Conservation (phyloP, 1,140 invertebrate genomes). For the Pachyrhynchus sulphureomaculatus region DNA sequence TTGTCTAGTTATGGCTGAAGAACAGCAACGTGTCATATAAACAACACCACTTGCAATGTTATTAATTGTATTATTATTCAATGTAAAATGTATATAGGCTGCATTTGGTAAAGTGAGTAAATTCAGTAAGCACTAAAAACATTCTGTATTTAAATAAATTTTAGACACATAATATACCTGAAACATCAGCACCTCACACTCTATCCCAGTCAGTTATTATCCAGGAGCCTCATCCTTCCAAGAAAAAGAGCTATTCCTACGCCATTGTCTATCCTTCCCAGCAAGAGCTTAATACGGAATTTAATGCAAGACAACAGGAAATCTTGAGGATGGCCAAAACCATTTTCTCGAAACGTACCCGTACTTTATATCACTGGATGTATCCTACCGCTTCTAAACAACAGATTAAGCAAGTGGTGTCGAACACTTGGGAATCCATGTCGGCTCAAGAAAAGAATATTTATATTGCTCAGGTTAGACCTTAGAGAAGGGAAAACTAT, state of each 20-base stretch:
- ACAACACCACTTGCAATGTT: no score
- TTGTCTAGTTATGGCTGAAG: no score
- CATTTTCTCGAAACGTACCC: slow-evolving; percentile 51
- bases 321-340: slow-evolving; percentile 50
- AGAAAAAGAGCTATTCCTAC: neutral
- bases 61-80: no score
- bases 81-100: no score
- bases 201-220: no score
- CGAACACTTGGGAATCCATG: slow-evolving; percentile 48
- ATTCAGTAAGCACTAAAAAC: no score
- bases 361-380: slow-evolving; percentile 52
- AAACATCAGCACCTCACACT: no score
- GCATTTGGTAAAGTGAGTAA: no score
- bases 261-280: neutral
- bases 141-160: no score
- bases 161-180: no score
- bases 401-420: slow-evolving; percentile 46
- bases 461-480: slow-evolving; percentile 52
- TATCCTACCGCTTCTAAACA: slow-evolving; percentile 48
- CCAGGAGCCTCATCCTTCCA: neutral
- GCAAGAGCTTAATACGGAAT: neutral
- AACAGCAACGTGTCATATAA: no score
- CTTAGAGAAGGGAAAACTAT: no score
- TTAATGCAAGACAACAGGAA: slow-evolving; percentile 38
- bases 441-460: slow-evolving; percentile 46